These are phyloP conservation scores for Drosophila anomelani DNA, from an alignment of 2,888 invertebrate genomes.

Conservation along the genomic window DNA sequence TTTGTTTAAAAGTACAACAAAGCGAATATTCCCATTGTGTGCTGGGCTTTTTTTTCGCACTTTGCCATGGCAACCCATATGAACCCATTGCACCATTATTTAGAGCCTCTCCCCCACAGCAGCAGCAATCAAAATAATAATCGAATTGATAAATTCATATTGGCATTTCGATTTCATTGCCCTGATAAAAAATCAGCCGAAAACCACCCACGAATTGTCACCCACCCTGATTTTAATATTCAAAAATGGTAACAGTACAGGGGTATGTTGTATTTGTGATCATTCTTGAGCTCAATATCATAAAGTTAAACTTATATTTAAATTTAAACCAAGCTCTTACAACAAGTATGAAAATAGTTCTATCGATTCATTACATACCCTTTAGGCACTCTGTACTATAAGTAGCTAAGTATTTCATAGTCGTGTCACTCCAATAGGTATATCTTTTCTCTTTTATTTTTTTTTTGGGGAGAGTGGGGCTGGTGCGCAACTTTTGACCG, in stretches of 20 bases:
- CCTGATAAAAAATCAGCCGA: conserved; percentile 16
- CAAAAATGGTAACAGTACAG: background rate
- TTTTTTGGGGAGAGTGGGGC: conserved; percentile 12
- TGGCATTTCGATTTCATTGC: conserved; percentile 40
- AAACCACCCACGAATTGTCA: conserved; percentile 11
- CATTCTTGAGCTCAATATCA: no score
- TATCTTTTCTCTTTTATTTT: background rate
- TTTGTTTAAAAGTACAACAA: conserved; percentile 40
- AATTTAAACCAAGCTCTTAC: no score
- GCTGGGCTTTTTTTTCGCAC: conserved; percentile 30
- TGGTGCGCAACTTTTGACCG: conserved; percentile 56
- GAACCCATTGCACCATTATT: conserved; percentile 1
- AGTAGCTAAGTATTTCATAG: conserved; percentile 3
- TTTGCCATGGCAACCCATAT: conserved; percentile 32
- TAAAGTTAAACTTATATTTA: no score
- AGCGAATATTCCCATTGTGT: conserved; percentile 18
- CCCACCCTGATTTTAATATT: conserved; percentile 18
- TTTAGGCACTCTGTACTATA: background rate
- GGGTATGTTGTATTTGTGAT: background rate
- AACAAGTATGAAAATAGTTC: background rate
- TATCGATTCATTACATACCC: background rate
- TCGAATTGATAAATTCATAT: conserved; percentile 40
- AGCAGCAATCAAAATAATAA: conserved; percentile 36
- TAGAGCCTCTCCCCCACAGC: background rate
- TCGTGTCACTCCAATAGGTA: background rate